phyloP scores from a whole-genome alignment of 30 jellyfish, hydroid and myxozoan genomes.

The Aurelia coerulea region DNA sequence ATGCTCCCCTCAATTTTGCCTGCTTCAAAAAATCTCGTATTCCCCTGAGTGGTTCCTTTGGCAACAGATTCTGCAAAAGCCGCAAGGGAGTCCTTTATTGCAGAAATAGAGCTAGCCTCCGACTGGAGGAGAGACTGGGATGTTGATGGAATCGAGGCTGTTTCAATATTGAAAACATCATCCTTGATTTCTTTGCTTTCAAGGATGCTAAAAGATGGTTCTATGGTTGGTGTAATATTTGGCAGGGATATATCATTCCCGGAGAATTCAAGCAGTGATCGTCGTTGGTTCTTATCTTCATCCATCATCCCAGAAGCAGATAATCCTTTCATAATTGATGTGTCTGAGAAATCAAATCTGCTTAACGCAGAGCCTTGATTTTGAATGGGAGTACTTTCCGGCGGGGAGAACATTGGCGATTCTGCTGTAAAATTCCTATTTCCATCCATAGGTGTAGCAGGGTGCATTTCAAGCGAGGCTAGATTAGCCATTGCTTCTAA shows the following conservation, averaged over 20 bases:
- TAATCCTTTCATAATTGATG: neutral
- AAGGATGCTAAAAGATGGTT: slow-evolving; percentile 43
- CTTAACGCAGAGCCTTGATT: neutral
- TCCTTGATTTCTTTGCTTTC: slow-evolving; percentile 48
- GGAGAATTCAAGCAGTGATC: neutral
- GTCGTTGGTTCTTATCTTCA: neutral
- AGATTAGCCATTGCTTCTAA: neutral
- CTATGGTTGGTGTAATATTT: neutral
- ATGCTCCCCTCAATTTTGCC: neutral
- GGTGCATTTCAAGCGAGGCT: neutral
- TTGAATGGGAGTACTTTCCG: neutral
- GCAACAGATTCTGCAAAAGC: slow-evolving; percentile 6
- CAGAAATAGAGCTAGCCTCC: slow-evolving; percentile 5
- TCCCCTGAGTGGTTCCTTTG: neutral
- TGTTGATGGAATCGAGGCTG: neutral
- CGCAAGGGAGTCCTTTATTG: slow-evolving; percentile 2
- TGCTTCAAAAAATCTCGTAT: neutral
- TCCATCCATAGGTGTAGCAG: neutral
- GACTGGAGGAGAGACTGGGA: neutral
- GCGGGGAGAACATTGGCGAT: neutral
- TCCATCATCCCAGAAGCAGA: neutral
- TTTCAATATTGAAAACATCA: neutral
- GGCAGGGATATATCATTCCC: neutral
- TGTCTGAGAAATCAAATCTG: neutral
- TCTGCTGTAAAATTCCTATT: neutral